Percentiles rank a stretch among this genome's conserved stretches.
These are phyloP conservation scores for Phalloptychus januarius DNA, from an alignment of 2,797 vertebrate species.

Conservation along the genomic window DNA sequence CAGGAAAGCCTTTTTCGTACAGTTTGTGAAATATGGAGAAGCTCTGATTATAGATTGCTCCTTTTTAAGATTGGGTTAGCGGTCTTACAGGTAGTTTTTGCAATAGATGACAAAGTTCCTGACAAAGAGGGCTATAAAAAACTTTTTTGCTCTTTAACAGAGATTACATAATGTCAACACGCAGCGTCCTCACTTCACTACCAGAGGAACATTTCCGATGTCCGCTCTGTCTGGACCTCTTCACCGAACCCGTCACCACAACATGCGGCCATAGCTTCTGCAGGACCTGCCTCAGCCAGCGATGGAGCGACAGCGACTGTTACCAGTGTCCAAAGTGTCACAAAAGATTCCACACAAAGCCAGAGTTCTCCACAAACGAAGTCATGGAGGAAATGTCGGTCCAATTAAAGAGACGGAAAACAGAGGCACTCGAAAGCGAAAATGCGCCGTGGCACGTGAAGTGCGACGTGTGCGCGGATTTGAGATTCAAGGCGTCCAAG, in stretches of 20 bases:
- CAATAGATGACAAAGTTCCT: neutral
- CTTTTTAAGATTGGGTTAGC: neutral
- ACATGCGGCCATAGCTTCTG: conserved; percentile 72
- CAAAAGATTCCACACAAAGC: conserved; percentile 54
- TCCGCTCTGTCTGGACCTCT: conserved; percentile 51
- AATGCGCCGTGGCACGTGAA: neutral
- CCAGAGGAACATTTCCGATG: conserved; percentile 48
- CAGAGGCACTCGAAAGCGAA: accelerated
- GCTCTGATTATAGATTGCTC: neutral
- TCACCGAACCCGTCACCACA: conserved; percentile 58
- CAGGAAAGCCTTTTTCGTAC: neutral
- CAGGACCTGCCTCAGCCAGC: conserved; percentile 52
- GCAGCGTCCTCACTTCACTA: conserved; percentile 13
- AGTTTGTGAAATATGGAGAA: neutral
- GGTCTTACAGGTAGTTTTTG: neutral
- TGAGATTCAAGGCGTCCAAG: conserved; percentile 34
- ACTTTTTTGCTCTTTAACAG: conserved; percentile 9
- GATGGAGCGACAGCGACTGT: conserved; percentile 44
- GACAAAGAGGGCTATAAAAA: neutral
- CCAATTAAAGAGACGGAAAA: conserved; percentile 56
- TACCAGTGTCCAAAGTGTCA: conserved; percentile 61
- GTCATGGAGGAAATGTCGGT: conserved; percentile 52
- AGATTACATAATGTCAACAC: conserved; percentile 40
- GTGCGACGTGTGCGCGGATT: conserved; percentile 51
- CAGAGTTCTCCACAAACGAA: conserved; percentile 47